Conservation (phyloP, 2,113 vertebrate species). For the Corvus cornix region DNA sequence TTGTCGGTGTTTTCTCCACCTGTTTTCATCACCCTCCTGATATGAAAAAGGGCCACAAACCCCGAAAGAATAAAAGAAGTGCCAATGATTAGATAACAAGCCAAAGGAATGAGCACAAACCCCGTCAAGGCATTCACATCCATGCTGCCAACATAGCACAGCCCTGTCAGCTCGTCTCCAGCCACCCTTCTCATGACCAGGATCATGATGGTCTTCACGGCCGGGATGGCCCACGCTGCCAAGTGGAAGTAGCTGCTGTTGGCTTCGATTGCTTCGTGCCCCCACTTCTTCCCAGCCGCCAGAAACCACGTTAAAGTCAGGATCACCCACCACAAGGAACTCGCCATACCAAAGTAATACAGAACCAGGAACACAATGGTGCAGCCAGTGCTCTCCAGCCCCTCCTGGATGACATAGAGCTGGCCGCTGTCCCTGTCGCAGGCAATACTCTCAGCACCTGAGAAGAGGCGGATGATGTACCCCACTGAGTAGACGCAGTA, state of each 20-base stretch:
- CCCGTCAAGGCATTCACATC: slow-evolving; percentile 91
- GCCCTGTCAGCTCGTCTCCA: slow-evolving; percentile 92
- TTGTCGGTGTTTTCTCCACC: slow-evolving; percentile 97
- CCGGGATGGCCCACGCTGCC: slow-evolving; percentile 94
- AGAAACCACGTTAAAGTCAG: slow-evolving; percentile 95
- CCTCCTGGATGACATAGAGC: slow-evolving; percentile 96
- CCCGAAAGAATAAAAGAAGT: slow-evolving; percentile 95
- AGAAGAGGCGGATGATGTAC: slow-evolving; percentile 93
- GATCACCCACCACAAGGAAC: slow-evolving; percentile 97
- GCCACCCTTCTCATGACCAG: slow-evolving; percentile 94
- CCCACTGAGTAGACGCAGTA: slow-evolving; percentile 96
- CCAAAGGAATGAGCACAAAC: slow-evolving; percentile 92
- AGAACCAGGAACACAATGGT: slow-evolving; percentile 96
- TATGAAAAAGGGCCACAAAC: slow-evolving; percentile 96
- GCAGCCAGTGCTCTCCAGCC: slow-evolving; percentile 96
- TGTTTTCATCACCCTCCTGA: slow-evolving; percentile 94
- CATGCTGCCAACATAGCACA: slow-evolving; percentile 98
- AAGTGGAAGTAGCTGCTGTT: slow-evolving; percentile 98
- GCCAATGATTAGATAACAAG: slow-evolving; percentile 91
- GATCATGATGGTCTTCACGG: slow-evolving; percentile 94
- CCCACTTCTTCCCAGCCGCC: slow-evolving; percentile 96
- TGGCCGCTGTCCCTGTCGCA: slow-evolving; percentile 93
- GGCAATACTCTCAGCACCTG: slow-evolving; percentile 90
- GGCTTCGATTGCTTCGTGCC: slow-evolving; percentile 96
- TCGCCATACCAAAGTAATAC: slow-evolving; percentile 98